phyloP scores from a whole-genome alignment of 1,140 invertebrate genomes.

The Metaphire vulgaris region DNA sequence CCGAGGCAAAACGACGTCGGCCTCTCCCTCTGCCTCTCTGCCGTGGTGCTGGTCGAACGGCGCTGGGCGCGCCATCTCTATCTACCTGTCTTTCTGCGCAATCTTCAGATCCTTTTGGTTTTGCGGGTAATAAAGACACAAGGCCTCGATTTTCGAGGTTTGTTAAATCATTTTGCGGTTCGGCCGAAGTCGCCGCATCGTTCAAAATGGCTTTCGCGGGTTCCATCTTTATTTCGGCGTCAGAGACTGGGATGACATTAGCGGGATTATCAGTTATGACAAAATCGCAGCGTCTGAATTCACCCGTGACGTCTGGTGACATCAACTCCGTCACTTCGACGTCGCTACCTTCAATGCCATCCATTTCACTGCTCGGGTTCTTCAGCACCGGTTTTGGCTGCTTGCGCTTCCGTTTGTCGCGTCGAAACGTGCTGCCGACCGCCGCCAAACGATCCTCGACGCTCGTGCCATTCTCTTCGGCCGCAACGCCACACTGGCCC shows the following conservation, averaged over 20 bases:
- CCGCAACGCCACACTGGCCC: too few relatives aligned
- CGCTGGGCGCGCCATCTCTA: too few relatives aligned
- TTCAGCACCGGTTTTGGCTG: background rate
- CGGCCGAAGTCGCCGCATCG: background rate
- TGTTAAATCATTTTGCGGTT: background rate
- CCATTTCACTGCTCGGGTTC: background rate
- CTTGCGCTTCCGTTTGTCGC: background rate
- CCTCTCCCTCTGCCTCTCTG: background rate
- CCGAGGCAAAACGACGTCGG: background rate
- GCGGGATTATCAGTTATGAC: constrained; percentile 6
- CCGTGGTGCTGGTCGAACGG: background rate
- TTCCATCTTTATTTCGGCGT: constrained; percentile 15
- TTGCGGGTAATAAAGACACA: background rate
- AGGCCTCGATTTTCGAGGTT: background rate
- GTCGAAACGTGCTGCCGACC: background rate
- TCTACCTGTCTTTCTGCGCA: too few relatives aligned
- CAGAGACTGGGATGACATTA: background rate
- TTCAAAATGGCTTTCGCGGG: constrained; percentile 12
- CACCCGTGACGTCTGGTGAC: background rate
- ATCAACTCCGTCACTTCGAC: background rate
- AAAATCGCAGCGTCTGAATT: constrained; percentile 10
- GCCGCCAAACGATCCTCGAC: background rate
- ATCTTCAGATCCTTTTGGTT: too few relatives aligned
- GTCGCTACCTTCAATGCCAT: background rate
- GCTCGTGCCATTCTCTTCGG: background rate